These are phyloP conservation scores for Exaiptasia diaphana DNA, from an alignment of 64 coral and sea anemone species.

Conservation along the genomic window DNA sequence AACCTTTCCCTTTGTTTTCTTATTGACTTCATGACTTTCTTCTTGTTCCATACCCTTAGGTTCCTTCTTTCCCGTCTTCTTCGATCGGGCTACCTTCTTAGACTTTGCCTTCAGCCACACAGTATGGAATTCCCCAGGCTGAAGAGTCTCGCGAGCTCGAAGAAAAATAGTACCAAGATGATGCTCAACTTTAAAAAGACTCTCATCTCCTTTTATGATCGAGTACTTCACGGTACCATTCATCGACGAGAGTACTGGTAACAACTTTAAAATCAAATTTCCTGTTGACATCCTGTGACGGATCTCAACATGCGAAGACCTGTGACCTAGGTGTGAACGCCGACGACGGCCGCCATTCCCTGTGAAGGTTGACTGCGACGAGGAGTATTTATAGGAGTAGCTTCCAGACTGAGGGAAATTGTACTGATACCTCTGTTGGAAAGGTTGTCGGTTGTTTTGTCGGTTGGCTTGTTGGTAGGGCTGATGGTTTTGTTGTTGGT, in stretches of 20 bases:
- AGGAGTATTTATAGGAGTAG: conserved; percentile 16
- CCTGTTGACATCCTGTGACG: conserved; percentile 57
- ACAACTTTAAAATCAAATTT: conserved; percentile 66
- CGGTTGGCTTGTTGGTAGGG: neutral
- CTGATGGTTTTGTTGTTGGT: neutral
- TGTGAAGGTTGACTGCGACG: conserved; percentile 18
- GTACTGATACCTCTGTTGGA: conserved; percentile 12
- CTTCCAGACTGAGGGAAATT: neutral
- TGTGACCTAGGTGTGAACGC: conserved; percentile 20
- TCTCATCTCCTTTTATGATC: conserved; percentile 49
- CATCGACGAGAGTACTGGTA: conserved; percentile 67
- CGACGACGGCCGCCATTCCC: conserved; percentile 9
- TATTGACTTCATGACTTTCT: neutral
- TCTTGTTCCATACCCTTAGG: neutral
- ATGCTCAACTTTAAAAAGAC: conserved; percentile 56
- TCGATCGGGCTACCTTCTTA: neutral
- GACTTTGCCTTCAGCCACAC: conserved; percentile 45
- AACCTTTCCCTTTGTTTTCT: neutral
- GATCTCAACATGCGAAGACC: conserved; percentile 37
- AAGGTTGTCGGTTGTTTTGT: conserved; percentile 30
- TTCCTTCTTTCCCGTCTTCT: neutral
- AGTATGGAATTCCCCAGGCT: conserved; percentile 18
- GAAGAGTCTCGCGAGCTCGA: conserved; percentile 27
- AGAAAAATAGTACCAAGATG: conserved; percentile 32
- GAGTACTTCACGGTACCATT: conserved; percentile 75